These are phyloP conservation scores for Anadara kagoshimensis DNA, from an alignment of 1,140 invertebrate genomes.

Conservation along the genomic window DNA sequence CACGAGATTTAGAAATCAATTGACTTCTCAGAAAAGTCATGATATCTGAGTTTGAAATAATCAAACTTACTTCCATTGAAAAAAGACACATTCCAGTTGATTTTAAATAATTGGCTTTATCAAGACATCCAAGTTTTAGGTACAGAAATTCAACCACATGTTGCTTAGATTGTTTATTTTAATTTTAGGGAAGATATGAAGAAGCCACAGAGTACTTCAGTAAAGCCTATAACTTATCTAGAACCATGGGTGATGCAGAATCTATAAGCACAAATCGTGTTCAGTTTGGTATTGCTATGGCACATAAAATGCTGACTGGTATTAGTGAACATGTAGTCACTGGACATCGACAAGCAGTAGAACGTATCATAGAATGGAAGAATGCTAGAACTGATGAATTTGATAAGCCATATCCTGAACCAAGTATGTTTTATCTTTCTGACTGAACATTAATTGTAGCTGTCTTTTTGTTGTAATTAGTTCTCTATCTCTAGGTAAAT, in stretches of 20 bases:
- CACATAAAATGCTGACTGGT: slow-evolving; percentile 66
- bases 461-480: no score
- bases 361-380: slow-evolving; percentile 70
- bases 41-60: no score
- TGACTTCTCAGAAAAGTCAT: no score
- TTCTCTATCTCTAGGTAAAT: no score
- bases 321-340: slow-evolving; percentile 58
- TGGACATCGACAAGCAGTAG: slow-evolving; percentile 49
- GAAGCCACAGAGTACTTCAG: slow-evolving; percentile 72
- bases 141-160: no score
- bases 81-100: no score
- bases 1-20: no score
- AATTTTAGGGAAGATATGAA: slow-evolving; percentile 68
- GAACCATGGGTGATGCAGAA: slow-evolving; percentile 60
- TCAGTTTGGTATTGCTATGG: slow-evolving; percentile 70
- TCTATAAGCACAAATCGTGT: slow-evolving; percentile 67
- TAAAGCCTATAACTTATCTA: slow-evolving; percentile 71
- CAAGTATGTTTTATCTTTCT: slow-evolving; percentile 47
- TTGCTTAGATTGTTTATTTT: background rate
- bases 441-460: no score
- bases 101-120: no score
- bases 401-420: slow-evolving; percentile 62
- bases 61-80: no score
- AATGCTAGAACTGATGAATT: slow-evolving; percentile 65
- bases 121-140: no score